Evolutionary conservation across 2,113 vertebrate species (phyloP).

Genomic region (Paracanthobrama guichenoti): DNA sequence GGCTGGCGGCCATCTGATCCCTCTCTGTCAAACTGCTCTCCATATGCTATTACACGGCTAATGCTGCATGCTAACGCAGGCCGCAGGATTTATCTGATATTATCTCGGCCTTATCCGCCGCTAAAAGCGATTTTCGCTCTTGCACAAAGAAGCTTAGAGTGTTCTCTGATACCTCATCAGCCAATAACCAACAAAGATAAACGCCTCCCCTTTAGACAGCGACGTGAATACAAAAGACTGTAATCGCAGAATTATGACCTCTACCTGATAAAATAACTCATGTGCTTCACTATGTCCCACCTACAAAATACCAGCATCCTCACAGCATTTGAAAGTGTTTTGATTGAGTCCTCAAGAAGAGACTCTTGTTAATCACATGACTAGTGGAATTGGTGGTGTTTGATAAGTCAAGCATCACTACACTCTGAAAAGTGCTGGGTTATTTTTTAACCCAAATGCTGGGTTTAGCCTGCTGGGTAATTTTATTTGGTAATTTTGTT

Average conservation of each 20-base stretch:
- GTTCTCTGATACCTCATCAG: slow-evolving; percentile 23
- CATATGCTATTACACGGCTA: slow-evolving; percentile 65
- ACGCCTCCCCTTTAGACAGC: slow-evolving; percentile 20
- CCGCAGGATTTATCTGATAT: slow-evolving; percentile 62
- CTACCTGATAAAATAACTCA: background rate
- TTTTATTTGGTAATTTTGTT: too few relatives aligned
- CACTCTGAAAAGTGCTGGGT: too few relatives aligned
- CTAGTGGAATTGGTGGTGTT: too few relatives aligned
- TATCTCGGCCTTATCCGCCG: slow-evolving; percentile 64
- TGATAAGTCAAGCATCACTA: too few relatives aligned
- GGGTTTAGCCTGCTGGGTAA: too few relatives aligned
- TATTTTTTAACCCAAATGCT: too few relatives aligned
- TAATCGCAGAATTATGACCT: background rate
- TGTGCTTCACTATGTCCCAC: too few relatives aligned
- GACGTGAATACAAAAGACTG: background rate
- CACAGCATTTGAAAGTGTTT: too few relatives aligned
- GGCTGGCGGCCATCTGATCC: slow-evolving; percentile 31
- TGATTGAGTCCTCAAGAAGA: too few relatives aligned
- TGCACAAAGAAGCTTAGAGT: slow-evolving; percentile 36
- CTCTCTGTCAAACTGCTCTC: slow-evolving; percentile 63
- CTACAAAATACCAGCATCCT: too few relatives aligned
- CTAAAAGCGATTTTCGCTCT: slow-evolving; percentile 26
- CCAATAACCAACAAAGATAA: slow-evolving; percentile 27
- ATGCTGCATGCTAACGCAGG: slow-evolving; percentile 60
- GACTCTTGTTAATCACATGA: too few relatives aligned